These are phyloP conservation scores for Podarcis muralis DNA, from an alignment of 2,113 vertebrate genomes.

Conservation along the genomic window DNA sequence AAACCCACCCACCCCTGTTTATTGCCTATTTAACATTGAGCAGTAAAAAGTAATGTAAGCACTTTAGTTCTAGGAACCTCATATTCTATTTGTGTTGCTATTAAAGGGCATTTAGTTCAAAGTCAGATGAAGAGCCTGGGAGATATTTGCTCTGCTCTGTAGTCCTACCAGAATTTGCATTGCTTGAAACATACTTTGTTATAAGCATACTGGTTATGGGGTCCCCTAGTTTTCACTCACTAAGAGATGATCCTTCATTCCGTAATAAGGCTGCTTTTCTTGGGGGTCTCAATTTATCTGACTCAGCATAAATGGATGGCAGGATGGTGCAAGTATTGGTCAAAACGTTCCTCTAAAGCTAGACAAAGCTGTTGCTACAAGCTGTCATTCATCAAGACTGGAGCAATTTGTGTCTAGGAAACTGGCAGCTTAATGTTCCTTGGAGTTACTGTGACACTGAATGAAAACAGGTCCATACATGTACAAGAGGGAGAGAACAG, in stretches of 20 bases:
- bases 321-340: background rate
- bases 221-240: background rate
- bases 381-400: slow-evolving; percentile 6
- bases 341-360: background rate
- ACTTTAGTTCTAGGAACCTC: too few species aligned
- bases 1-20: too few species aligned
- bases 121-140: background rate
- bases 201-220: background rate
- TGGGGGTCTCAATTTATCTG: slow-evolving; percentile 15
- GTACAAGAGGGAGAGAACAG: background rate
- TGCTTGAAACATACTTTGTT: background rate
- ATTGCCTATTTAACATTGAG: background rate
- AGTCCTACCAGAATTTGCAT: background rate
- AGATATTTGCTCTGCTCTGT: background rate
- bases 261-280: slow-evolving; percentile 12
- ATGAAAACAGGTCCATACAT: slow-evolving; percentile 1
- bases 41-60: background rate
- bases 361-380: slow-evolving; percentile 6
- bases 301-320: slow-evolving; percentile 3
- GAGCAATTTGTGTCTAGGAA: slow-evolving; percentile 1
- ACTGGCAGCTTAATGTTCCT: slow-evolving; percentile 18
- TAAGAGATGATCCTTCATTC: background rate
- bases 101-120: background rate
- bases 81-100: background rate
- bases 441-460: background rate